Base-by-base conservation (phyloP, 2,797 vertebrate species). In the Enteromius mattozi region DNA sequence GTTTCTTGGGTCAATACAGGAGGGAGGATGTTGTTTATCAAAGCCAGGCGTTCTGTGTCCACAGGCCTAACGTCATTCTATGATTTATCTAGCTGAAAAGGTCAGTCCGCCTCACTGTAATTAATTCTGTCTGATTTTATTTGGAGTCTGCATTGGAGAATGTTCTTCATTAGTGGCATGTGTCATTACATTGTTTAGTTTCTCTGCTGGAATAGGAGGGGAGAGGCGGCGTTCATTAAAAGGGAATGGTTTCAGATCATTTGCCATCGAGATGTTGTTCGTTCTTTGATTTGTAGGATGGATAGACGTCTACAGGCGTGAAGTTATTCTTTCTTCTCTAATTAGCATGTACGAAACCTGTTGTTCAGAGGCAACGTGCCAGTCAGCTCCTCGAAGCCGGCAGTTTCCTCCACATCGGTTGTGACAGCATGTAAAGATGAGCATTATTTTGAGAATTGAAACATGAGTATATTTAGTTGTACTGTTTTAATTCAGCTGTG, bases 11-110 rank as follows among this genome's bases (percentile, higher is more conserved):
- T 94, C 90, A 87, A 92, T 92, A 92, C 56, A 75, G 79, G 86
- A 56, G 65, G 87, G 87, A 88, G 51, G 19, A 91, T 88, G 91
- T 93, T 89, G 86, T 94, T 94, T 92, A 91, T 95, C 90, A 94
- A 89, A 90, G 87, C 89, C 86, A 88, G 35, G 35, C 86, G 54
- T 92, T 92, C 90, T 86, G 81, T 88, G 80, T 93, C 78, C 87
- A 85, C 82, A 6, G 61, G 80, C 87, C 88, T 91, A 87, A 90
- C 85, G 68, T 86, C 84, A 89, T 89, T 88, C 88, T 91, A 92
- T 92, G 93, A 93, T 94, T 94, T 93, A 95, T 95, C 90, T 93
- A 93, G 92, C 85, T 82, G 87, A 91, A 94, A 94, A 95, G 94
- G 94, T 94, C 93, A 92, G 83, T 76, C 77, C 42, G 61, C 88